Evolutionary conservation across 1,140 invertebrate species (phyloP), one percentile per base, ranked within the genome.

Genomic region (Drosophila bipectinata): DNA sequence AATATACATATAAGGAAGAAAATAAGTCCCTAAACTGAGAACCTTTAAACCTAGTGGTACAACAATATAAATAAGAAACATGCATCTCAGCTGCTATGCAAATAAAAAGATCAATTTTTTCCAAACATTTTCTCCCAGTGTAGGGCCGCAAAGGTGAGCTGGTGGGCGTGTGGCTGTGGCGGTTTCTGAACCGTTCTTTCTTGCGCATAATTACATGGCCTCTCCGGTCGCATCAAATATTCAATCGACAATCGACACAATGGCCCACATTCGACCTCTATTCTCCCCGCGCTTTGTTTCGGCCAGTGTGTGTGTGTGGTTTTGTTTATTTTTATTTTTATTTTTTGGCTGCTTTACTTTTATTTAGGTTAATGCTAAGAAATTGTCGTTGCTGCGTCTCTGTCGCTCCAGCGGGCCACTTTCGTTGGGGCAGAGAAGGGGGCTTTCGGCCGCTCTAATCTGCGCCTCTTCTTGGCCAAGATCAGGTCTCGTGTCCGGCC

Each of bases 191-290:
- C 58, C 34, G 69, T 62, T 57, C 58, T 59, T 74, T 81, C 45
- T 57, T 57, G 39, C 51, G 64, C 47, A 77, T 83, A 82, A 77
- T 82, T 82, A 78, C 56, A 66, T 54, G 55, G 39, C 53, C 52
- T 57, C 58, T 63, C 32, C 34, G 69, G 30, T 48, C 51, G 26
- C 54, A 79, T 80, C 61, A 66, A 47, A 76, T 77, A 69, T 79
- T 58, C 71, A 74, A 83, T 77, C 74, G 74, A 52, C 71, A 74
- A 83, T 77, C 74, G 74, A 57, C 73, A 69, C 73, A 69, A 62
- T 68, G 75, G 73, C 63, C 61, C 57, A 69, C 57, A 75, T 74
- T 68, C 64, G 73, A 75, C 72, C 60, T 76, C 63, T 55, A 76
- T 60, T 76, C 64, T 60, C 67, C 37, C 30, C 26, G 26, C 32